Evolutionary conservation across 2,113 vertebrate genomes (phyloP).

Genomic region (Physeter macrocephalus): DNA sequence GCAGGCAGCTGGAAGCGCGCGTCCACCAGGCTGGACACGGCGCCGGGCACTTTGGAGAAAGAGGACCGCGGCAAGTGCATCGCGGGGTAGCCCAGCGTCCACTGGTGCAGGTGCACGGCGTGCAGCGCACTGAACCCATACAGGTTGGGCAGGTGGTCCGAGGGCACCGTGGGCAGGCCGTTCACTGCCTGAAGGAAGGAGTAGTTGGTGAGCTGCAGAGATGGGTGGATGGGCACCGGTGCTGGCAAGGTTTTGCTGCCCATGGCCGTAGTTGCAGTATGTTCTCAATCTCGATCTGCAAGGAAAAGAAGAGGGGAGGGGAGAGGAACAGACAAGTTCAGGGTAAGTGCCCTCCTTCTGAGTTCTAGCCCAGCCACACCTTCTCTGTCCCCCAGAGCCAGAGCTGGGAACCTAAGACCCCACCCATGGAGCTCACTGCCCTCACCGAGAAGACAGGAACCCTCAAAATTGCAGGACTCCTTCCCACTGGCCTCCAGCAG

Average conservation of each 20-base stretch:
- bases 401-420: not conserved
- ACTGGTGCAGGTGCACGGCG: conserved; percentile 96
- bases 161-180: conserved; percentile 88
- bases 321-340: conserved; percentile 22
- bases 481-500: not conserved
- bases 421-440: not conserved
- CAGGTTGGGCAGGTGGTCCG: conserved; percentile 92
- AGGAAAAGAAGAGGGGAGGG: conserved; percentile 9
- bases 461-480: not conserved
- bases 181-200: conserved; percentile 95
- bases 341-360: not conserved
- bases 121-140: conserved; percentile 97
- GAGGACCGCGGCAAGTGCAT: conserved; percentile 91
- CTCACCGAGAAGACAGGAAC: not conserved
- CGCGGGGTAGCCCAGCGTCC: conserved; percentile 95
- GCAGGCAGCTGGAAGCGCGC: conserved; percentile 89
- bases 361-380: not conserved
- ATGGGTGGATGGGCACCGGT: conserved; percentile 95
- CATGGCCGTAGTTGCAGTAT: conserved; percentile 77
- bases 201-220: conserved; percentile 96
- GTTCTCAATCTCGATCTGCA: conserved; percentile 62
- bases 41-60: conserved; percentile 89
- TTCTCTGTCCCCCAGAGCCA: not conserved
- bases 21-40: conserved; percentile 84
- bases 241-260: conserved; percentile 97